Evolutionary conservation across 2,113 vertebrate species (phyloP).

Genomic region (Syngnathoides biaculeatus): DNA sequence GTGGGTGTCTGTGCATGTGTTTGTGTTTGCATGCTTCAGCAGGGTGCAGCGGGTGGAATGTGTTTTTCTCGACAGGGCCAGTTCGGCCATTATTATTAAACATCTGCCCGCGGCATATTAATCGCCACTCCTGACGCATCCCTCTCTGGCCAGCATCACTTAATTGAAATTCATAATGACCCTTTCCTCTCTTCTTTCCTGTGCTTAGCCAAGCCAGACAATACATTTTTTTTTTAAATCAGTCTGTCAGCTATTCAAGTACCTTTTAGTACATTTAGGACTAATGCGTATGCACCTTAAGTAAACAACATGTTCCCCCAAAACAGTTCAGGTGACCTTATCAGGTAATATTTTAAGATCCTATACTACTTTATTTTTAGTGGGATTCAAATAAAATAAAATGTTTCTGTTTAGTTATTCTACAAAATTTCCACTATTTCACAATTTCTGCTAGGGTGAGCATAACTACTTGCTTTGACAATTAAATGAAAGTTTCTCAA

Average conservation of each 20-base stretch:
- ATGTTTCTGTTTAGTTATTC: too few relatives aligned
- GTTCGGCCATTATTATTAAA: conserved; percentile 72
- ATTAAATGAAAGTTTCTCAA: background rate
- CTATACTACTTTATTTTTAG: too few relatives aligned
- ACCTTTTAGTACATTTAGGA: background rate
- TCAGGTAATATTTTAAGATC: background rate
- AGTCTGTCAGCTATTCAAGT: background rate
- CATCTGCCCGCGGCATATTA: conserved; percentile 72
- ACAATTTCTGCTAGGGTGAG: too few relatives aligned
- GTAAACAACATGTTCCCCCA: background rate
- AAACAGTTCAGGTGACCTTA: background rate
- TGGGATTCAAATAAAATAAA: too few relatives aligned
- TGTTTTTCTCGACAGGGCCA: conserved; percentile 63
- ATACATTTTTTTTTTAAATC: conserved; percentile 24
- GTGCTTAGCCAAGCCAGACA: conserved; percentile 46
- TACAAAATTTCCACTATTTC: too few relatives aligned
- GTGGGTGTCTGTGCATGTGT: conserved; percentile 29
- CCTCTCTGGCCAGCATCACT: conserved; percentile 67
- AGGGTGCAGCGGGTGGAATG: conserved; percentile 49
- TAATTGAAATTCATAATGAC: conserved; percentile 75
- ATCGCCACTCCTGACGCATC: conserved; percentile 63
- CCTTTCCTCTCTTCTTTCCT: conserved; percentile 52
- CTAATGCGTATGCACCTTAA: background rate
- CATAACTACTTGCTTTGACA: background rate
- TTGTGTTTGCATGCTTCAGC: conserved; percentile 41